Evolutionary conservation across 2,797 vertebrate genomes (phyloP).

Genomic region (Xenops minutus): DNA sequence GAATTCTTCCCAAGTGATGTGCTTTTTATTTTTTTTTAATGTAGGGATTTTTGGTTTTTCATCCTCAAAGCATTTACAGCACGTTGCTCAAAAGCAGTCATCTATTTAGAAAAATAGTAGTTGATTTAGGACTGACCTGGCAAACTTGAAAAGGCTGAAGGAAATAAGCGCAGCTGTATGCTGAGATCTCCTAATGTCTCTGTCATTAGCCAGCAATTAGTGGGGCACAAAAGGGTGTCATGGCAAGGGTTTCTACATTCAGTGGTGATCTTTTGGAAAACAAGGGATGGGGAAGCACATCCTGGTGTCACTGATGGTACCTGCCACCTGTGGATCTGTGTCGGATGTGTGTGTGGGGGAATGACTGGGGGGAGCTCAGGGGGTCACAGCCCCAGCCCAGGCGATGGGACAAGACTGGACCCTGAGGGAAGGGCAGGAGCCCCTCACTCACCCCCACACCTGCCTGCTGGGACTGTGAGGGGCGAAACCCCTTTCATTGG

Average conservation of each 20-base stretch:
- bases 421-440: too few species aligned
- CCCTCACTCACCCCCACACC: not conserved
- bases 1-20: not conserved
- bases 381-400: too few species aligned
- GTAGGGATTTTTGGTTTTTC: not conserved
- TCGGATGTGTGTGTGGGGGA: not conserved
- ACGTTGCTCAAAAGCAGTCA: not conserved
- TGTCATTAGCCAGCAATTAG: not conserved
- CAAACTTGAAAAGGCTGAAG: not conserved
- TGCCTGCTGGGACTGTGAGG: not conserved
- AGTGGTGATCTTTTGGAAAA: not conserved
- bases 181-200: not conserved
- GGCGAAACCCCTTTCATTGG: not conserved
- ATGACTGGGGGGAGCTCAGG: too few species aligned
- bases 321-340: accelerated
- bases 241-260: not conserved
- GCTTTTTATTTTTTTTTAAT: not conserved
- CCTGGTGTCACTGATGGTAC: accelerated
- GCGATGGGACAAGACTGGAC: not conserved
- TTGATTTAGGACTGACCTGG: not conserved
- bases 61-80: not conserved
- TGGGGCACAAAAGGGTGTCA: not conserved
- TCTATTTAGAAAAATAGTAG: not conserved
- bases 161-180: not conserved
- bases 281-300: not conserved